A percentile compares a stretch with the other conserved stretches of the same genome.
phyloP scores from a whole-genome alignment of 2,888 invertebrate species.

The Adelphocoris suturalis region DNA sequence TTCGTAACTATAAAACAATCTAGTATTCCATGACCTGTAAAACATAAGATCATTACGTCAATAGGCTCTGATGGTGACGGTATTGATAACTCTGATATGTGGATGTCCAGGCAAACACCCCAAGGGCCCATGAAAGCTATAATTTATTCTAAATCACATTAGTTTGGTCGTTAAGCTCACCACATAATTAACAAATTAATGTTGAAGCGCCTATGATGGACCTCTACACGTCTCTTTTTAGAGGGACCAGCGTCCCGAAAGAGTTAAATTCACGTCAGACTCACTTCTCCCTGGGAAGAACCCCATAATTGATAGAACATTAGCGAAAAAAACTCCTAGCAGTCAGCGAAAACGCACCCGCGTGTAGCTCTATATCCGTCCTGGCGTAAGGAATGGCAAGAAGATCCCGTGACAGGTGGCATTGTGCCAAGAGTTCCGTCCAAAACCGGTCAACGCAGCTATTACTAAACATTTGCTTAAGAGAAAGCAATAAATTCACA shows the following conservation, averaged over 20 bases:
- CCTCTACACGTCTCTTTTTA: too few relatives aligned
- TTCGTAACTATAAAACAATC: too few relatives aligned
- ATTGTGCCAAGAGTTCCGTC: background rate
- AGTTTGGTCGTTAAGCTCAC: too few relatives aligned
- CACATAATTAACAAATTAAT: too few relatives aligned
- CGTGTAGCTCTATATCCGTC: background rate
- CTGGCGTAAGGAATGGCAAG: background rate
- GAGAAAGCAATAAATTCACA: conserved; percentile 30
- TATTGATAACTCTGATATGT: too few relatives aligned
- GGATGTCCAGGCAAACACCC: too few relatives aligned
- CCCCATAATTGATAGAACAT: conserved; percentile 27
- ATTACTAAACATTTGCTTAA: conserved; percentile 1
- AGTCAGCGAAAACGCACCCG: conserved; percentile 13
- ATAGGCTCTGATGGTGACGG: too few relatives aligned
- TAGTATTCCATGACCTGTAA: too few relatives aligned
- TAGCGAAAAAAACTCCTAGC: background rate
- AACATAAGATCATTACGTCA: too few relatives aligned
- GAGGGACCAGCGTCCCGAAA: background rate
- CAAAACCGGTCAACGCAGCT: conserved; percentile 33
- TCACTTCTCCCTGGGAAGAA: background rate
- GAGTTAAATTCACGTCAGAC: background rate
- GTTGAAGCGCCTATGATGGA: too few relatives aligned
- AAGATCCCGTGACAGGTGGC: conserved; percentile 36
- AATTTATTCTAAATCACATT: too few relatives aligned
- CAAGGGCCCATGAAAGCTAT: too few relatives aligned